phyloP scores from a whole-genome alignment of 1,140 invertebrate genomes.

The Armadillidium nasatum region DNA sequence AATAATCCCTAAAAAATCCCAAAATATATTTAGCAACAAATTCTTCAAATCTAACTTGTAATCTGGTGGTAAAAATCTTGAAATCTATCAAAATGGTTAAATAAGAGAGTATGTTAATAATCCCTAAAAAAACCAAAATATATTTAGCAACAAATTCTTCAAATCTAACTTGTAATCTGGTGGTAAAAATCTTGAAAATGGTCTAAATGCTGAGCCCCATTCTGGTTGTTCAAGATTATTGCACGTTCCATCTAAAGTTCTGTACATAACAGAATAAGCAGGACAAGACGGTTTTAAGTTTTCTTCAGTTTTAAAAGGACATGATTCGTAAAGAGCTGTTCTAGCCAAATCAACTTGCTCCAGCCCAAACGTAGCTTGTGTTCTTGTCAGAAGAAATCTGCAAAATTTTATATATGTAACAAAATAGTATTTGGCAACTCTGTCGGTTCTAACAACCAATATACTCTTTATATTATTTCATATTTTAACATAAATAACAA shows the following conservation, averaged over 20 bases:
- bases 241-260: slow-evolving; percentile 75
- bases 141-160: too few relatives aligned
- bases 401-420: slow-evolving; percentile 33
- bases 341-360: slow-evolving; percentile 50
- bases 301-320: slow-evolving; percentile 55
- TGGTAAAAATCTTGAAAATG: slow-evolving; percentile 73
- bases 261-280: slow-evolving; percentile 53
- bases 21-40: too few relatives aligned
- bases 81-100: too few relatives aligned
- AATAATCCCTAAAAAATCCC: too few relatives aligned
- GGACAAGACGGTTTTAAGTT: slow-evolving; percentile 39
- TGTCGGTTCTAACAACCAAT: neutral
- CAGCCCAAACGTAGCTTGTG: slow-evolving; percentile 45
- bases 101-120: too few relatives aligned
- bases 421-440: slow-evolving; percentile 43
- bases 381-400: slow-evolving; percentile 47
- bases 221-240: slow-evolving; percentile 71
- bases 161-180: slow-evolving; percentile 60
- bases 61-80: slow-evolving; percentile 70
- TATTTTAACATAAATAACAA: neutral
- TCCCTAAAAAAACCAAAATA: too few relatives aligned
- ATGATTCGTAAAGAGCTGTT: slow-evolving; percentile 57
- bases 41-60: slow-evolving; percentile 52
- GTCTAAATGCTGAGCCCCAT: slow-evolving; percentile 70
- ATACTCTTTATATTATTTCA: neutral